A percentile compares a stretch with the other conserved stretches of the same genome.
Conservation (phyloP, 2,113 vertebrate genomes). For the Actenoides lindsayi region DNA sequence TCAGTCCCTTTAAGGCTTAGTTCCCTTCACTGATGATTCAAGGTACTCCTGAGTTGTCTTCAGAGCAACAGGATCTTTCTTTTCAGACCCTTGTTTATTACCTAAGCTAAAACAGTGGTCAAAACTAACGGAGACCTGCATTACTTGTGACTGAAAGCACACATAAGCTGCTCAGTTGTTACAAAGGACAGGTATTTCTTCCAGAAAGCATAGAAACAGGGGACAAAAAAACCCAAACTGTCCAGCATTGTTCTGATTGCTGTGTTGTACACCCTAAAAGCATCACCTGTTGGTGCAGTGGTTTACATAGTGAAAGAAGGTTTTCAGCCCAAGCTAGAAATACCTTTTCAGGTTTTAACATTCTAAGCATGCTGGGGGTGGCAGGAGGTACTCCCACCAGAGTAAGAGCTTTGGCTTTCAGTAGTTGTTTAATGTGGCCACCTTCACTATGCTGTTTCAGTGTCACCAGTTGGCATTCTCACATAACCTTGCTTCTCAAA, state of each 20-base stretch:
- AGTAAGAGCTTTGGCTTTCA: neutral
- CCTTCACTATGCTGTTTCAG: neutral
- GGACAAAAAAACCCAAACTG: neutral
- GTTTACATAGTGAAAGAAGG: neutral
- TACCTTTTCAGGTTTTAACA: neutral
- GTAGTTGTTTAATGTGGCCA: neutral
- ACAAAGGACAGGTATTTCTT: slow-evolving; percentile 11
- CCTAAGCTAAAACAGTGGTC: neutral
- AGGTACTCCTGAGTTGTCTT: neutral
- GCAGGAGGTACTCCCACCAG: neutral
- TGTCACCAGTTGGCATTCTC: neutral
- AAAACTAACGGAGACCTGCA: neutral
- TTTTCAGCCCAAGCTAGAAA: neutral
- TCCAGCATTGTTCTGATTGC: neutral
- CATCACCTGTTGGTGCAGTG: neutral
- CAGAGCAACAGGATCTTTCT: neutral
- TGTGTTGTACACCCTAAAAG: neutral
- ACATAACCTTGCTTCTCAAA: neutral
- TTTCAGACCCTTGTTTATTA: slow-evolving; percentile 30
- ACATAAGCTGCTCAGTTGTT: neutral
- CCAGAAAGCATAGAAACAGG: neutral
- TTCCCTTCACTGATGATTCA: neutral
- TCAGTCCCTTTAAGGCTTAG: neutral
- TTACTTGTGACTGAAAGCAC: slow-evolving; percentile 2
- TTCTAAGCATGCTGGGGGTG: neutral